phyloP scores from a whole-genome alignment of 2,888 invertebrate species.

The Pollenia angustigena region DNA sequence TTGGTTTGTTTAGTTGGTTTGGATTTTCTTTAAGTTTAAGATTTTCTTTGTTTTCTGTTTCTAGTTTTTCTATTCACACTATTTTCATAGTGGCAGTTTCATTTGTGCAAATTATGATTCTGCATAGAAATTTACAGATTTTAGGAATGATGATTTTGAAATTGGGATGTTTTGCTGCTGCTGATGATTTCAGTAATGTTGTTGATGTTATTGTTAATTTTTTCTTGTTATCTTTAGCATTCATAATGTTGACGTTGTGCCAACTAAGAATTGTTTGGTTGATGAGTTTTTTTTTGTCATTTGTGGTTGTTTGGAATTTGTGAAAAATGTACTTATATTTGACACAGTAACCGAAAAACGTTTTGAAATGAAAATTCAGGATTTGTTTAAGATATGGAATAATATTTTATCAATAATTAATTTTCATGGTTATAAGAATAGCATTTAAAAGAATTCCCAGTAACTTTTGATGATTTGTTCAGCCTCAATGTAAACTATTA shows the following conservation, averaged over 20 bases:
- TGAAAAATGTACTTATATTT: constrained; percentile 5
- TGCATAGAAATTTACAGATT: neutral
- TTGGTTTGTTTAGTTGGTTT: neutral
- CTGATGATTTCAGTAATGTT: constrained; percentile 8
- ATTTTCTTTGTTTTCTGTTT: neutral
- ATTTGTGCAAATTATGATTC: neutral
- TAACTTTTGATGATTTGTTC: too few species aligned
- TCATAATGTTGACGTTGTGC: constrained; percentile 2
- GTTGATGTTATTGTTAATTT: constrained; percentile 14
- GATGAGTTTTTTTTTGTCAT: neutral
- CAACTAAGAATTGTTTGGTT: neutral
- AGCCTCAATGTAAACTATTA: too few species aligned
- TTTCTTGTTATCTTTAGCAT: constrained; percentile 1
- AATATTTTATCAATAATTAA: neutral
- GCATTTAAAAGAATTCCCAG: neutral
- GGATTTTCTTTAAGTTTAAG: neutral
- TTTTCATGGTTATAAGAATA: too few species aligned
- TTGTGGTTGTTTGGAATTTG: neutral
- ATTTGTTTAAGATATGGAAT: neutral
- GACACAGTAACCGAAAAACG: constrained; percentile 44
- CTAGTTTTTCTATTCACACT: neutral
- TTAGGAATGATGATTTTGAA: constrained; percentile 6
- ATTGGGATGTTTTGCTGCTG: neutral
- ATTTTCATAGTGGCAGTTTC: neutral
- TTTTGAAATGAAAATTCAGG: neutral